Percentiles rank a stretch among this genome's conserved stretches.
Evolutionary conservation across 2,888 invertebrate species (phyloP).

Genomic region (Galeruca laticollis): DNA sequence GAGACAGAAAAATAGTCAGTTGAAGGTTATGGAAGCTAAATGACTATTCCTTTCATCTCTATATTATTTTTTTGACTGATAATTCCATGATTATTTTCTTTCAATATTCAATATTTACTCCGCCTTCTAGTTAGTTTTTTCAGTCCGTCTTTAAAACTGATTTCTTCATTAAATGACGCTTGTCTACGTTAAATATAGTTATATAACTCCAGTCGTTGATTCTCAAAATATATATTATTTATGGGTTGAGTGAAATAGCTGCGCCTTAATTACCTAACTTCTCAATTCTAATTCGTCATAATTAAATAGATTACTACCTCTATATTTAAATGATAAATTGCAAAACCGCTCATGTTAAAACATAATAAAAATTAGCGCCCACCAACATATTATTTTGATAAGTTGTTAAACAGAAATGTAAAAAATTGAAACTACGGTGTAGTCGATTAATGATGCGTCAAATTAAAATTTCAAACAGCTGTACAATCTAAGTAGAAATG

Average conservation of each 20-base stretch:
- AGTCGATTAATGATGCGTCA: constrained; percentile 41
- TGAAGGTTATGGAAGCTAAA: too few species aligned
- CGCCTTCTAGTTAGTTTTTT: too few species aligned
- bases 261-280: not conserved
- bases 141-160: too few species aligned
- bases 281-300: not conserved
- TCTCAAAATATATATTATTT: too few species aligned
- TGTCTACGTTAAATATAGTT: too few species aligned
- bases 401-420: constrained; percentile 30
- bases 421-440: constrained; percentile 14
- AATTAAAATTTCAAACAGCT: constrained; percentile 43
- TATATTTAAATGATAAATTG: not conserved
- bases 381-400: constrained; percentile 27
- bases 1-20: too few species aligned
- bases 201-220: too few species aligned
- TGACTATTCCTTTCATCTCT: too few species aligned
- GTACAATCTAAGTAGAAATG: constrained; percentile 25
- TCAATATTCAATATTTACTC: too few species aligned
- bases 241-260: not conserved
- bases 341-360: constrained; percentile 4
- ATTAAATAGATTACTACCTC: not conserved
- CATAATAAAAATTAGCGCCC: constrained; percentile 14
- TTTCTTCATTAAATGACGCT: too few species aligned
- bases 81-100: too few species aligned
- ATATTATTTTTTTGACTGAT: too few species aligned